Base-by-base conservation (phyloP, 2,797 vertebrate genomes). In the Acrocephalus scirpaceus region DNA sequence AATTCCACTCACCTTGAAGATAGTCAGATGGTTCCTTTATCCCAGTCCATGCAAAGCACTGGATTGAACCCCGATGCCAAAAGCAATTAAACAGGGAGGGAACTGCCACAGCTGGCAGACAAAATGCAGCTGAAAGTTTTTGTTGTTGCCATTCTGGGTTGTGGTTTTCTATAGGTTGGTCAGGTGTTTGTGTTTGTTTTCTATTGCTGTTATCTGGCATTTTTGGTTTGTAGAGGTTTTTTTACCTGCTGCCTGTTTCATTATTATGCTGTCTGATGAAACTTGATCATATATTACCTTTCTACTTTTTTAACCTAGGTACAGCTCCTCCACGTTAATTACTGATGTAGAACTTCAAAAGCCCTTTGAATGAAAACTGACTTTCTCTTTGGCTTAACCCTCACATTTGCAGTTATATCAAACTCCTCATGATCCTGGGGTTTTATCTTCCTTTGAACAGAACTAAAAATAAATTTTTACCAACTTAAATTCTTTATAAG, bases 11-110 rank as follows among this genome's bases (percentile, higher is more conserved):
- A 56, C 11, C 34, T 13, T 10, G 27, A 36, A 42, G 27, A 15
- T 4, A 23, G 21, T 5, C n/a, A 53, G 17, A 11, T 3, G n/a
- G 27, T 4, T 88, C 57, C 56, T 23, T 7, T 16, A 54, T 16
- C 54, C 30, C 57, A n/a, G 19, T 1, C 40, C n/a, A 11, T 13
- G 48, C 45, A 74, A 40, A 71, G 19, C 48, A 7, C n/a, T 47
- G 36, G 12, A 32, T 0, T 34, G 54, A 54, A 47, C 7, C 30
- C 47, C 9, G 2, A 2, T 1, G 2, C 32, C 82, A 69, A 34
- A 9, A 21, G 36, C 40, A 26, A 36, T 27, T 27, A 23, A 53
- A 34, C 1, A 26, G 69, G 19, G 51, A 36, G 14, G 50, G 67
- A 79, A 92, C 2, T 8, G 7, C 78, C 50, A 26, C 1, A 0